A percentile compares a stretch with the other conserved stretches of the same genome.
These are phyloP conservation scores for Sebastes jordani DNA, from an alignment of 2,797 vertebrate genomes.

Conservation along the genomic window DNA sequence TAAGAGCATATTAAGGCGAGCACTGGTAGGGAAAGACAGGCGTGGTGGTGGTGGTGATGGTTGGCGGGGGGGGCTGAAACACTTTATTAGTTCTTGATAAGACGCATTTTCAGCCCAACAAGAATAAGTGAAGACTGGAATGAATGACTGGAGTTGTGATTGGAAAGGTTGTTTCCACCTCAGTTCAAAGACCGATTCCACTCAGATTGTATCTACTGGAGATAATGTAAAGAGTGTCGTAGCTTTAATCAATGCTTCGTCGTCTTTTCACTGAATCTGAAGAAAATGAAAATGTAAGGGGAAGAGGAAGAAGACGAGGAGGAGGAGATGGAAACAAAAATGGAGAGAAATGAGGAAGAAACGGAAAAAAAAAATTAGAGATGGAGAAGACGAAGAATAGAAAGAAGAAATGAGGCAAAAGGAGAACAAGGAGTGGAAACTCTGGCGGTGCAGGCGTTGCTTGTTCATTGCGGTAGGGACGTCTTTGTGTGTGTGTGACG, in stretches of 20 bases:
- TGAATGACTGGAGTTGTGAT: neutral
- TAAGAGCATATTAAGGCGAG: conserved; percentile 50
- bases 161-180: conserved; percentile 19
- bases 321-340: neutral
- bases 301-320: neutral
- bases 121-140: neutral
- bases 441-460: neutral
- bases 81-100: conserved; percentile 51
- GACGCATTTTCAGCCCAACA: conserved; percentile 6
- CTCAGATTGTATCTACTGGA: neutral
- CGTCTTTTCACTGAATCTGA: neutral
- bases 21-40: conserved; percentile 25
- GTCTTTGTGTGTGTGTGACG: neutral
- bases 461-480: neutral
- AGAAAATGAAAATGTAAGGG: neutral
- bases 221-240: neutral
- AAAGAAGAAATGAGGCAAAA: conserved; percentile 28
- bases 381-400: conserved; percentile 8
- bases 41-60: no score
- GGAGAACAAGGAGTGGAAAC: conserved; percentile 36
- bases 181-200: conserved; percentile 8
- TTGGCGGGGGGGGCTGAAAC: neutral
- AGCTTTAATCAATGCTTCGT: neutral
- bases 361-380: neutral
- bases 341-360: conserved; percentile 15